Conservation (phyloP, 1,140 invertebrate genomes). For the Aplysia californica region DNA sequence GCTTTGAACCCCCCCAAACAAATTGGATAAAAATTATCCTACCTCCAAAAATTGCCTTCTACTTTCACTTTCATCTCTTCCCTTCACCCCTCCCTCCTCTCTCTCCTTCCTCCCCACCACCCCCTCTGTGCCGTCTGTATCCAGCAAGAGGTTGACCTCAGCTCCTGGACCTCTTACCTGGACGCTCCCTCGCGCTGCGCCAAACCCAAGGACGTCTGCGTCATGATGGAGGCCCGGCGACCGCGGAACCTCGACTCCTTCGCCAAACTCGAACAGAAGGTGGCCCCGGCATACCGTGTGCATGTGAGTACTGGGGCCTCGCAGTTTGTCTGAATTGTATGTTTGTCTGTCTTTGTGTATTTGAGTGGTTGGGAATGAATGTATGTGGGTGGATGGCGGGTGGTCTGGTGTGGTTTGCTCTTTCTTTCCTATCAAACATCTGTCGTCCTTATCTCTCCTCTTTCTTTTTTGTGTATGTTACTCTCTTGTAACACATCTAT, state of each 20-base stretch:
- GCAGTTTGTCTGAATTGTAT: neutral
- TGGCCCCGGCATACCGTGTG: conserved; percentile 4
- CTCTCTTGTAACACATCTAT: too few relatives aligned
- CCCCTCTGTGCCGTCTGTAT: neutral
- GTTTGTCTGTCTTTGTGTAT: neutral
- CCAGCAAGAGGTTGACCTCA: conserved; percentile 15
- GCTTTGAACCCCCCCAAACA: neutral
- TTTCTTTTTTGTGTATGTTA: too few relatives aligned
- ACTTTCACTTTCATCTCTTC: neutral
- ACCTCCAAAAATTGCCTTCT: neutral
- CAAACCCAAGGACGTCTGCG: neutral
- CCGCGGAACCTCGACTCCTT: neutral
- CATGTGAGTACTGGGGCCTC: neutral
- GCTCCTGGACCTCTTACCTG: conserved; percentile 16
- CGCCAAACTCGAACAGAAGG: neutral
- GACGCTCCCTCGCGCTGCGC: neutral
- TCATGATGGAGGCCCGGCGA: conserved; percentile 1
- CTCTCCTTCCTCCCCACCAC: neutral
- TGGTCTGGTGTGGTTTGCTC: too few relatives aligned
- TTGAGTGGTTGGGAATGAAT: neutral
- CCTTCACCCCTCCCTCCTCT: neutral
- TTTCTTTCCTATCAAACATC: too few relatives aligned
- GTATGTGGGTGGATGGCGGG: too few relatives aligned
- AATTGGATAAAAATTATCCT: neutral
- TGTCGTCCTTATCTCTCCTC: too few relatives aligned